These are phyloP conservation scores for Ectropis crepuscularia DNA, from an alignment of 2,888 invertebrate species.

Conservation along the genomic window DNA sequence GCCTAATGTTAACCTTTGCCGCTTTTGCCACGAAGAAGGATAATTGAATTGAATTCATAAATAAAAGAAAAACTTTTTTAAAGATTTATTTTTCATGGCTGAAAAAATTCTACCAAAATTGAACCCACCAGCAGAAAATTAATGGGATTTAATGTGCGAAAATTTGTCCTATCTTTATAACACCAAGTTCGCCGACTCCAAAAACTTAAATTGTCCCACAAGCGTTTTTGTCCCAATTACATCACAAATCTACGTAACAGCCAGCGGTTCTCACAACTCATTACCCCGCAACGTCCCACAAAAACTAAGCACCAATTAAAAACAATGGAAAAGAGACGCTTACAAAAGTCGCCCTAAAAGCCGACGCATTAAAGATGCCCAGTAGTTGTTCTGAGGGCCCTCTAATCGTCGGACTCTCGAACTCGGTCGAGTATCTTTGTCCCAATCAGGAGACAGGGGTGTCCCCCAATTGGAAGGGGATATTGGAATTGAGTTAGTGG, in stretches of 20 bases:
- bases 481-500: constrained; percentile 71
- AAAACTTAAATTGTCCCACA: constrained; percentile 20
- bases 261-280: constrained; percentile 49
- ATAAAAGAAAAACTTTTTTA: background rate
- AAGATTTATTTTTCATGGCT: too few relatives aligned
- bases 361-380: constrained; percentile 52
- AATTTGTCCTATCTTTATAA: constrained; percentile 12
- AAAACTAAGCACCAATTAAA: constrained; percentile 72
- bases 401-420: constrained; percentile 57
- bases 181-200: constrained; percentile 10
- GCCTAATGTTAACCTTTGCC: too few relatives aligned
- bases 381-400: constrained; percentile 52
- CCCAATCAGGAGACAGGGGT: constrained; percentile 28
- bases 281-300: constrained; percentile 56
- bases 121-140: background rate
- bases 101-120: too few relatives aligned
- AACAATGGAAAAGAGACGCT: constrained; percentile 55
- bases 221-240: constrained; percentile 29
- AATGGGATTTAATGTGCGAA: constrained; percentile 2
- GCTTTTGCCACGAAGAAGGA: too few relatives aligned
- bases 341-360: constrained; percentile 55
- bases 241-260: constrained; percentile 28
- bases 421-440: constrained; percentile 59
- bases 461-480: constrained; percentile 68
- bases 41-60: background rate